These are phyloP conservation scores for Chloromyia formosa DNA, from an alignment of 2,888 invertebrate genomes.

Conservation along the genomic window DNA sequence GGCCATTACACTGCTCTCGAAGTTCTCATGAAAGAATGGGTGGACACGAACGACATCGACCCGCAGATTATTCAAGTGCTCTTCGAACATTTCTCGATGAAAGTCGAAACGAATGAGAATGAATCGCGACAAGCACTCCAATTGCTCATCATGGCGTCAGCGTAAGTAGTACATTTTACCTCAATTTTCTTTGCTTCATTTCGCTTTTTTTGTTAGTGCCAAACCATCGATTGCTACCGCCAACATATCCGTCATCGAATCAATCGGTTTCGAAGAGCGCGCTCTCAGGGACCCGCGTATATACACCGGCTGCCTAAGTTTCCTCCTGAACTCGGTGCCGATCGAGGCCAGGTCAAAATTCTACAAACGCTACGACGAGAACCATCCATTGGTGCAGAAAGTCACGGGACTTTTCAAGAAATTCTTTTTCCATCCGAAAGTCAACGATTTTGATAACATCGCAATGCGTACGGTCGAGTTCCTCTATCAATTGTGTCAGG, in stretches of 20 bases:
- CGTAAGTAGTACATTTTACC: conserved; percentile 56
- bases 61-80: conserved; percentile 72
- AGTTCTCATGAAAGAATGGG: conserved; percentile 71
- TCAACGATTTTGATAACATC: conserved; percentile 66
- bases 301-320: conserved; percentile 58
- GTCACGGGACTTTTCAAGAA: conserved; percentile 64
- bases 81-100: conserved; percentile 85
- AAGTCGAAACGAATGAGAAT: conserved; percentile 73
- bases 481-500: conserved; percentile 69
- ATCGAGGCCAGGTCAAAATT: conserved; percentile 57
- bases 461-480: conserved; percentile 67
- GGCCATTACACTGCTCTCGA: conserved; percentile 72
- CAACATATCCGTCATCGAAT: conserved; percentile 78
- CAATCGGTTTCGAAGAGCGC: conserved; percentile 72
- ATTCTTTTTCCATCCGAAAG: conserved; percentile 63
- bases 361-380: conserved; percentile 59
- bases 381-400: conserved; percentile 56
- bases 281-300: conserved; percentile 60
- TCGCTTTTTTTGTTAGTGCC: conserved; percentile 62
- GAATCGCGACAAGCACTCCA: conserved; percentile 80
- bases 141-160: conserved; percentile 80
- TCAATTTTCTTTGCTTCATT: conserved; percentile 53
- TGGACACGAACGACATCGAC: conserved; percentile 68
- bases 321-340: conserved; percentile 60
- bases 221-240: conserved; percentile 70